Conservation (phyloP, 2,888 invertebrate genomes). For the Ophraella communa region DNA sequence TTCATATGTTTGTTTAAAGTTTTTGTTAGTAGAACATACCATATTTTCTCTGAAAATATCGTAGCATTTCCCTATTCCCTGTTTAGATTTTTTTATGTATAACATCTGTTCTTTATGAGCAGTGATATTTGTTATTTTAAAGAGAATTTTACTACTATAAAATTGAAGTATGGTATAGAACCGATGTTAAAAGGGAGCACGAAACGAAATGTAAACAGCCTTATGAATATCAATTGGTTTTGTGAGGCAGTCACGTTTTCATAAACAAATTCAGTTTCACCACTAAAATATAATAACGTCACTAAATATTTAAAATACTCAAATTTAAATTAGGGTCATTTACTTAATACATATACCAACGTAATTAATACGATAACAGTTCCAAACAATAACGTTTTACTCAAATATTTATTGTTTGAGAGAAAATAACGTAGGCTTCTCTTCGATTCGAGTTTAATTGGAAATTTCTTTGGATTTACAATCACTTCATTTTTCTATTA, state of each 20-base stretch:
- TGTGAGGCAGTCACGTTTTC: conserved; percentile 26
- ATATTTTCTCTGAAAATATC: conserved; percentile 34
- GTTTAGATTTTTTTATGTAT: conserved; percentile 36
- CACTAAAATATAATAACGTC: conserved; percentile 22
- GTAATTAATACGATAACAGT: not conserved
- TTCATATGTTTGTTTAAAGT: conserved; percentile 4
- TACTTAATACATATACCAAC: not conserved
- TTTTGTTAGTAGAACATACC: conserved; percentile 2
- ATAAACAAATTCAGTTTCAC: conserved; percentile 24
- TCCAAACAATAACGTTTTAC: not conserved
- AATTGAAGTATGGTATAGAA: conserved; percentile 30
- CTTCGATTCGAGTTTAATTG: too few species aligned
- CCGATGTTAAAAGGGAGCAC: conserved; percentile 21
- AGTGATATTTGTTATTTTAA: conserved; percentile 36
- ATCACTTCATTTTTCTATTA: too few species aligned
- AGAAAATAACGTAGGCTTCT: too few species aligned
- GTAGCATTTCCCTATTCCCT: conserved; percentile 35
- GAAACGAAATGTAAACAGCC: conserved; percentile 24
- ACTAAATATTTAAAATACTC: not conserved
- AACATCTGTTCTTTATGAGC: conserved; percentile 37
- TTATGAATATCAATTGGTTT: conserved; percentile 28
- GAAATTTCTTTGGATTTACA: too few species aligned
- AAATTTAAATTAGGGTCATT: not conserved
- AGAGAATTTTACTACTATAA: conserved; percentile 34
- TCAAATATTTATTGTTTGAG: too few species aligned